Percentiles rank a stretch among this genome's conserved stretches.
phyloP scores from a whole-genome alignment of 2,888 invertebrate species.

The Plebejus anna region DNA sequence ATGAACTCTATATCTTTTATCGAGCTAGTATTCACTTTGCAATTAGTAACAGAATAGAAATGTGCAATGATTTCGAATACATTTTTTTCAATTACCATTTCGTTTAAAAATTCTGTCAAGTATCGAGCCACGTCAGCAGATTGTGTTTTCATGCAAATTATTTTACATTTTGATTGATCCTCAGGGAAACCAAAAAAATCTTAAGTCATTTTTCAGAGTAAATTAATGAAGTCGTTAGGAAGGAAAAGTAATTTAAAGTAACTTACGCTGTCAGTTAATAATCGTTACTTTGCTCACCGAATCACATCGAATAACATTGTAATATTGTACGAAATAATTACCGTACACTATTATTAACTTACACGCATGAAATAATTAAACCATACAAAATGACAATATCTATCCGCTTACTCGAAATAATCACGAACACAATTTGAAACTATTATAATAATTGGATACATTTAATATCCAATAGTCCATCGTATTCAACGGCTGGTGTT shows the following conservation, averaged over 20 bases:
- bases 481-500: not conserved
- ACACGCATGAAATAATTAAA: not conserved
- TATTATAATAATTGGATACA: not conserved
- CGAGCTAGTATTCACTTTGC: too few species aligned
- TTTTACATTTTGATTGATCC: slow-evolving; percentile 3
- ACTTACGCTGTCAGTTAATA: slow-evolving; percentile 7
- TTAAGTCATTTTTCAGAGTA: slow-evolving; percentile 6
- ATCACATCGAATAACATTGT: not conserved
- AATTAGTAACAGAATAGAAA: too few species aligned
- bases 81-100: too few species aligned
- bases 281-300: not conserved
- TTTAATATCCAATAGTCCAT: not conserved
- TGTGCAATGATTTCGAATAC: too few species aligned
- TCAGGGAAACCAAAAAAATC: not conserved
- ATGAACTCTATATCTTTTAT: not conserved
- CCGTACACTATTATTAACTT: not conserved
- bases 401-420: not conserved
- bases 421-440: not conserved
- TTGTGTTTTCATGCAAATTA: slow-evolving; percentile 7
- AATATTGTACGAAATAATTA: not conserved
- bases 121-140: not conserved
- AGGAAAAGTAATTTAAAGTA: slow-evolving; percentile 10
- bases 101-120: not conserved
- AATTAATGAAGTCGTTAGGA: slow-evolving; percentile 16
- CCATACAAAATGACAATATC: not conserved